Percentiles rank a stretch among this genome's conserved stretches.
These are phyloP conservation scores for Meles meles DNA, from an alignment of 2,113 vertebrate species.

Conservation along the genomic window DNA sequence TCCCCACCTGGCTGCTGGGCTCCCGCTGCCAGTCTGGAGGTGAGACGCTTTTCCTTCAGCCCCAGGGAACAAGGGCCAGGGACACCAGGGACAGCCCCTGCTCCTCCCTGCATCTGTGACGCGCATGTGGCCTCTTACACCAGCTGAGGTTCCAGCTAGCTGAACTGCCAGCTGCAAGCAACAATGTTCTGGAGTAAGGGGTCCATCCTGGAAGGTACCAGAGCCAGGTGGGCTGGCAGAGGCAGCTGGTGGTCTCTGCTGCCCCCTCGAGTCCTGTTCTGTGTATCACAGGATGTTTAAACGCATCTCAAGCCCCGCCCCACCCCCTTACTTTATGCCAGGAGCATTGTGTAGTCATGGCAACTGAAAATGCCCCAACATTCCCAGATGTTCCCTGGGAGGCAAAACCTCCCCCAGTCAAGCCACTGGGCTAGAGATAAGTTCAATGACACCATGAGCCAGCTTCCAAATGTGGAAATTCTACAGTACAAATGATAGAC, in stretches of 20 bases:
- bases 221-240: rapidly evolving
- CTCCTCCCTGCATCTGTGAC: not conserved
- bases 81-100: not conserved
- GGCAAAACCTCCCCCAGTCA: not conserved
- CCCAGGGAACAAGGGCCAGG: too few relatives aligned
- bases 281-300: not conserved
- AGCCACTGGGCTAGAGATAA: not conserved
- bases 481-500: not conserved
- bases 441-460: not conserved
- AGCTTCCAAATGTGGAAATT: not conserved
- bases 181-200: not conserved
- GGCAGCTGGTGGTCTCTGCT: constrained; percentile 51
- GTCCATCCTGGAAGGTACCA: not conserved
- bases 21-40: not conserved
- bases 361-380: not conserved
- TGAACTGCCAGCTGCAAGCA: not conserved
- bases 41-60: not conserved
- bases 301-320: not conserved
- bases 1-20: not conserved
- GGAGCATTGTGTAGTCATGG: not conserved
- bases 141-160: not conserved
- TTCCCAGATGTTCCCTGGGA: not conserved
- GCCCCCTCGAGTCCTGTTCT: constrained; percentile 12
- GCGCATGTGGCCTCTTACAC: rapidly evolving
- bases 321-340: not conserved